These are phyloP conservation scores for Hepsetus odoe DNA, from an alignment of 2,113 vertebrate species.

Conservation along the genomic window DNA sequence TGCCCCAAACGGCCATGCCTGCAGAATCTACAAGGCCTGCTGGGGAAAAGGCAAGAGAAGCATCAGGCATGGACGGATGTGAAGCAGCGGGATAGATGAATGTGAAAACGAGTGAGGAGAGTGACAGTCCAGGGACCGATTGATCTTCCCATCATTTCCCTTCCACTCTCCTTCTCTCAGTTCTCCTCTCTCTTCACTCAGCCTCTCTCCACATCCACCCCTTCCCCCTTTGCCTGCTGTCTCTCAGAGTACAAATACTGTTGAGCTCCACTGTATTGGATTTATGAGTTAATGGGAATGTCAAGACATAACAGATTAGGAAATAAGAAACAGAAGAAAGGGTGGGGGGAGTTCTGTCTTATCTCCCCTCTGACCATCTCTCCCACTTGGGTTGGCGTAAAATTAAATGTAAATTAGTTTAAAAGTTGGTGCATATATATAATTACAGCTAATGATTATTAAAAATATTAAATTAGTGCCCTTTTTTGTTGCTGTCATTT, in stretches of 20 bases:
- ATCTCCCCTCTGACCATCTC: conserved; percentile 8
- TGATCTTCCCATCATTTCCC: conserved; percentile 58
- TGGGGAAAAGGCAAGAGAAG: conserved; percentile 26
- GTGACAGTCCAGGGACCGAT: conserved; percentile 65
- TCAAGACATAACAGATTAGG: conserved; percentile 65
- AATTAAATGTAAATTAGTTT: conserved; percentile 4
- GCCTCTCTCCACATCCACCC: conserved; percentile 25
- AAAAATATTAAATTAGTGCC: too few species aligned
- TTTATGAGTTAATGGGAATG: conserved; percentile 71
- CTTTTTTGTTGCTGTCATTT: too few species aligned
- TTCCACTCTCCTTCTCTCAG: conserved; percentile 41
- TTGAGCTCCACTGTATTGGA: conserved; percentile 68
- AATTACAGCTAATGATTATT: too few species aligned
- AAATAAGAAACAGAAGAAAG: conserved; percentile 58
- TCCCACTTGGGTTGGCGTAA: not conserved
- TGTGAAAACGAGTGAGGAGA: conserved; percentile 65
- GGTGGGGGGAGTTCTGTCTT: conserved; percentile 38
- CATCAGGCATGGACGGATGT: conserved; percentile 28
- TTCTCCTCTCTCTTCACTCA: conserved; percentile 31
- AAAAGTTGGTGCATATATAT: not conserved
- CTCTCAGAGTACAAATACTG: conserved; percentile 56
- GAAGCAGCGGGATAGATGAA: conserved; percentile 58
- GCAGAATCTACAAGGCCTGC: conserved; percentile 54
- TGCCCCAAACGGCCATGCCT: conserved; percentile 59
- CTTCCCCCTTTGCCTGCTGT: conserved; percentile 27